Evolutionary conservation across 2,888 invertebrate genomes (phyloP).

Genomic region (Serripes groenlandicus): DNA sequence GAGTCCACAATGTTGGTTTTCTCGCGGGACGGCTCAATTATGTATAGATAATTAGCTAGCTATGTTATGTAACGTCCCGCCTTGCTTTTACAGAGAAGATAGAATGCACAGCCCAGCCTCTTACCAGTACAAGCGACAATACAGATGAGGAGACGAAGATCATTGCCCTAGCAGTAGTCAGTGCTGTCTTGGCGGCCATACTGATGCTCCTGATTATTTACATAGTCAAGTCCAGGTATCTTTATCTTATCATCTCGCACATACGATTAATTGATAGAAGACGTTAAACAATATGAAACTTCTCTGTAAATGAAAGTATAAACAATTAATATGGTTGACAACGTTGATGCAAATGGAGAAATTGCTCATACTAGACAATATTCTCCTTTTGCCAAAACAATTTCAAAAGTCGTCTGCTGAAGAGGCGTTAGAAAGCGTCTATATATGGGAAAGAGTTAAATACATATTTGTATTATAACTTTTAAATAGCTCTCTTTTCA

Average conservation of each 20-base stretch:
- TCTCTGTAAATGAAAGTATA: too few relatives aligned
- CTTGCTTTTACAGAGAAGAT: conserved; percentile 29
- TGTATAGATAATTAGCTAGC: not conserved
- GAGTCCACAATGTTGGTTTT: not conserved
- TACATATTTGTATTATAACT: too few relatives aligned
- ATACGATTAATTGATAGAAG: not conserved
- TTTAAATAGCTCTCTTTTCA: too few relatives aligned
- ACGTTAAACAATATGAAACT: not conserved
- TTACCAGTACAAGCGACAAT: conserved; percentile 17
- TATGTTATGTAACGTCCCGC: too few relatives aligned
- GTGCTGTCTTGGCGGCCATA: conserved; percentile 67
- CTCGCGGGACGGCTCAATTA: not conserved
- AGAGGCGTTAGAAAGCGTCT: too few relatives aligned
- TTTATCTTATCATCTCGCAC: not conserved
- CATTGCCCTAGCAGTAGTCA: conserved; percentile 68
- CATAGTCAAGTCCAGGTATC: conserved; percentile 67
- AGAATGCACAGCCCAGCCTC: conserved; percentile 39
- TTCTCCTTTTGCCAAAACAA: too few relatives aligned
- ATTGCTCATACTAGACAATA: too few relatives aligned
- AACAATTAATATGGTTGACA: too few relatives aligned
- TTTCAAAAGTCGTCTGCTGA: too few relatives aligned
- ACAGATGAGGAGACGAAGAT: conserved; percentile 43
- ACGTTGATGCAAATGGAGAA: too few relatives aligned
- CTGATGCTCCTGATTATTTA: conserved; percentile 60
- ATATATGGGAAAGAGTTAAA: too few relatives aligned